Percentiles rank a stretch among this genome's conserved stretches.
Conservation (phyloP, 2,797 vertebrate species). For the Anguilla marmorata region DNA sequence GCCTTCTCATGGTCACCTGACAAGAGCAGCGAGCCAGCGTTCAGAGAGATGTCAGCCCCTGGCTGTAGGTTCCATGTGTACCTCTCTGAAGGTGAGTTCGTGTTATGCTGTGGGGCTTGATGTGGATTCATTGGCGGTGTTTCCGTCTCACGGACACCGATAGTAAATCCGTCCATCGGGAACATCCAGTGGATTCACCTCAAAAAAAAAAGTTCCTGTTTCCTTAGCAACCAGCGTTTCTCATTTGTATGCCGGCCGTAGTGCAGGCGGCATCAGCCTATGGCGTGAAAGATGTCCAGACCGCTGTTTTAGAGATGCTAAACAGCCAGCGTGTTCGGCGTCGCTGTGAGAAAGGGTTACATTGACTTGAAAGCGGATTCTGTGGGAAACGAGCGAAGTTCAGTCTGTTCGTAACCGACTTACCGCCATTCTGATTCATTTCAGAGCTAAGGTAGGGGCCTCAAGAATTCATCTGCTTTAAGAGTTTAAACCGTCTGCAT, state of each 20-base stretch:
- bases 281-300: neutral
- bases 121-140: neutral
- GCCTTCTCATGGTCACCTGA: neutral
- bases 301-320: neutral
- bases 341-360: constrained; percentile 43
- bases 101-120: neutral
- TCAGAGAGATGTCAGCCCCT: neutral
- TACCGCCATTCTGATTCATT: constrained; percentile 66
- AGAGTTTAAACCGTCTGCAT: constrained; percentile 65
- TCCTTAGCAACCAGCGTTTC: neutral
- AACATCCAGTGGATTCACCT: neutral
- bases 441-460: constrained; percentile 63
- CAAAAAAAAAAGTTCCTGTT: neutral
- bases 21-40: neutral
- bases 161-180: neutral
- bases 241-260: neutral
- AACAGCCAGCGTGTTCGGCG: neutral
- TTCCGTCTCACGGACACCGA: neutral
- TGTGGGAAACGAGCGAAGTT: constrained; percentile 57
- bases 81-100: neutral
- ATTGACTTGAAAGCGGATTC: constrained; percentile 67
- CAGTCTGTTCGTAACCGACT: constrained; percentile 66
- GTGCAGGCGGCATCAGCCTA: neutral
- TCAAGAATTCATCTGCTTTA: constrained; percentile 68
- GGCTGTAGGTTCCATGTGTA: neutral